Evolutionary conservation across 2,888 invertebrate genomes (phyloP), one percentile per base, ranked within the genome.

Genomic region (Tetrapedia diversipes): DNA sequence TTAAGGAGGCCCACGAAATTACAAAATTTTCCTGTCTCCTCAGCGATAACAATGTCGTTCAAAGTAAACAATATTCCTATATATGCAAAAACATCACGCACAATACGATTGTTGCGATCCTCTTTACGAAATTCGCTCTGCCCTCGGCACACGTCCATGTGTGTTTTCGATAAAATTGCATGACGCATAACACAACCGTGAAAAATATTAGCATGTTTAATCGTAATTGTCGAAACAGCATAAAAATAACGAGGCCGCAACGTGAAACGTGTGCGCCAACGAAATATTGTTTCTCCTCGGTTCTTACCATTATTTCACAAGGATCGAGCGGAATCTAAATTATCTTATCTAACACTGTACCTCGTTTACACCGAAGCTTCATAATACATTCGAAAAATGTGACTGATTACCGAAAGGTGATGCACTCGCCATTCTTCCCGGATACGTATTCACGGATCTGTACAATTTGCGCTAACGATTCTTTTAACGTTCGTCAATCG

Each of bases 261-360:
- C n/a, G n/a, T n/a, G n/a, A 19, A 45, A 47, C 39, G 39, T 16
- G 16, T 19, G 39, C 4, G n/a, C 3, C 16, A 22, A 29, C 32
- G 32, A 53, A 22, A 70, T 34, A 56, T 61, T 43, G 14, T 1
- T 51, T 47, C 1, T 24, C 39, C 37, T 29, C n/a, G 11, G n/a
- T n/a, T 4, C 4, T 51, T 34, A 24, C 29, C 34, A 27, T 45
- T 11, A 27, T 39, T 63, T 45, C 1, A 39, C 22, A 0, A 43
- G 29, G 11, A 27, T 53, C 19, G 16, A 53, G 0, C 0, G 16
- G n/a, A 69, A 68, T 37, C 49, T 4, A 8, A 71, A 63, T 37
- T 59, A 83, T 83, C 78, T 82, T 83, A 84, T 84, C 80, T 39
- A 47, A n/a, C 54, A 27, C n/a, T n/a, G n/a, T 66, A 59, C 32